phyloP scores from a whole-genome alignment of 1,140 invertebrate genomes.

The Brachionus asplanchnoidis region DNA sequence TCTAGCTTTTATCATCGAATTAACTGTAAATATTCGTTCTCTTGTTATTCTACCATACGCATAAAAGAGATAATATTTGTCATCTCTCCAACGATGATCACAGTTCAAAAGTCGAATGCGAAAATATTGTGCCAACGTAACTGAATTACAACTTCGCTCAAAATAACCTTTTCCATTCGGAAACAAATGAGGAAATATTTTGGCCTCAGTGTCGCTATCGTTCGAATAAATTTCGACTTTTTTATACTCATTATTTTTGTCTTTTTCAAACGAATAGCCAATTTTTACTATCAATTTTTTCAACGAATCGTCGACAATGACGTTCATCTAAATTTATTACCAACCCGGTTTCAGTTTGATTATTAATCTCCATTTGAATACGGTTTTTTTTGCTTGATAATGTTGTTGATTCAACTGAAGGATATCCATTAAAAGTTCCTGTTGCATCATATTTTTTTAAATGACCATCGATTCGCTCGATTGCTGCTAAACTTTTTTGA shows the following conservation, averaged over 20 bases:
- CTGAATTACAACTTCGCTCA: neutral
- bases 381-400: neutral
- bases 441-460: neutral
- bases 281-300: neutral
- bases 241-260: neutral
- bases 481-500: neutral
- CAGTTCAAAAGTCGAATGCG: neutral
- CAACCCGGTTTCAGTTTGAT: neutral
- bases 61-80: neutral
- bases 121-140: constrained; percentile 1
- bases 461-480: neutral
- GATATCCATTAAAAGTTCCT: neutral
- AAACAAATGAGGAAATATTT: neutral
- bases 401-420: neutral
- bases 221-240: neutral
- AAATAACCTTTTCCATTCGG: neutral
- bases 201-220: neutral
- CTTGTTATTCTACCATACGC: neutral
- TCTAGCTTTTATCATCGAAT: neutral
- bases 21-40: neutral
- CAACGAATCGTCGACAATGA: neutral
- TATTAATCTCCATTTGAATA: neutral
- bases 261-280: neutral
- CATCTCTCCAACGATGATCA: neutral
- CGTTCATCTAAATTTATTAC: neutral